These are phyloP conservation scores for Telenomus remus DNA, from an alignment of 1,140 invertebrate species.

Conservation along the genomic window DNA sequence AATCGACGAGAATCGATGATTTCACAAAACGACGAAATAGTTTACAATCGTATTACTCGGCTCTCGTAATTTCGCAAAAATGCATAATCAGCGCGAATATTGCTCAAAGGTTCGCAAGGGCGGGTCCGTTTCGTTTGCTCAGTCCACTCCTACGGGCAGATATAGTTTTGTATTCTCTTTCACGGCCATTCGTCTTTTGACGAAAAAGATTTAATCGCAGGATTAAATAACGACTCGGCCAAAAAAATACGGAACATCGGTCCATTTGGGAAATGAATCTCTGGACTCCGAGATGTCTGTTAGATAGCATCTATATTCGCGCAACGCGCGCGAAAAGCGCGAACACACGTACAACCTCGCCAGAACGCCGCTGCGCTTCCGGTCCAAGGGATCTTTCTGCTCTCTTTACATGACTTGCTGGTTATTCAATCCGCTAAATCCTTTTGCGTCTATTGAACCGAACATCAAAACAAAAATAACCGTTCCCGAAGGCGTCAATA, in stretches of 20 bases:
- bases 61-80: constrained; percentile 30
- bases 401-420: constrained; percentile 42
- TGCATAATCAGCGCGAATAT: constrained; percentile 32
- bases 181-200: constrained; percentile 51
- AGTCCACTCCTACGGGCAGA: constrained; percentile 28
- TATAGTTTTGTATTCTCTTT: constrained; percentile 48
- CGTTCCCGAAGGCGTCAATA: constrained; percentile 28
- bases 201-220: constrained; percentile 58
- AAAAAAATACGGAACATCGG: constrained; percentile 51
- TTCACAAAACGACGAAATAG: constrained; percentile 1
- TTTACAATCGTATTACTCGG: constrained; percentile 22
- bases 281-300: constrained; percentile 52
- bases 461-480: constrained; percentile 42
- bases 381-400: constrained; percentile 49
- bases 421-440: constrained; percentile 45
- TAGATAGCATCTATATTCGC: constrained; percentile 48
- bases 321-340: constrained; percentile 49
- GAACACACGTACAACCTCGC: constrained; percentile 36
- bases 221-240: constrained; percentile 58
- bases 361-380: constrained; percentile 40
- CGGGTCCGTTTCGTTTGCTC: constrained; percentile 37
- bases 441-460: constrained; percentile 47
- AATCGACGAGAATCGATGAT: background rate
- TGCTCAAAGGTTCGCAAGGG: constrained; percentile 10
- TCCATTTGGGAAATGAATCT: constrained; percentile 61